A percentile compares a stretch with the other conserved stretches of the same genome.
Conservation (phyloP, 2,113 vertebrate genomes). For the Prunella himalayana region DNA sequence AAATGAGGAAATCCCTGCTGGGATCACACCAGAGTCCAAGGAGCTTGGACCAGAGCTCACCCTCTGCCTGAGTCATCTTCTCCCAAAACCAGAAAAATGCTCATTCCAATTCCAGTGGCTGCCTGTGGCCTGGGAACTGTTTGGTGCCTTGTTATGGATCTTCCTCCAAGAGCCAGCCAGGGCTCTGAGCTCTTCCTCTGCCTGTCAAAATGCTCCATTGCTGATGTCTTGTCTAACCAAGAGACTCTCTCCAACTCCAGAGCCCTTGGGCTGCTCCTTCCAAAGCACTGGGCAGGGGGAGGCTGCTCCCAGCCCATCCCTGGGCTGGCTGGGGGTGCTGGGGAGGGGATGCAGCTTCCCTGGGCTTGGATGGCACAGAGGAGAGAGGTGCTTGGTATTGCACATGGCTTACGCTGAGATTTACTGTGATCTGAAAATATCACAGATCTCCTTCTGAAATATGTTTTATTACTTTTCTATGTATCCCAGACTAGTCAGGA, state of each 20-base stretch:
- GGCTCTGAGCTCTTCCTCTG: background rate
- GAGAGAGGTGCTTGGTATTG: background rate
- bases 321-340: background rate
- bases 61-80: background rate
- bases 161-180: background rate
- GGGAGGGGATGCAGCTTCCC: background rate
- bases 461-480: constrained; percentile 41
- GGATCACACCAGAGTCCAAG: background rate
- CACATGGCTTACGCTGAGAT: constrained; percentile 11
- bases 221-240: background rate
- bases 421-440: constrained; percentile 38
- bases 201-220: background rate
- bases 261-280: background rate
- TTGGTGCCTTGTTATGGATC: background rate
- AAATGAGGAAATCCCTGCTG: background rate
- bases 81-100: background rate
- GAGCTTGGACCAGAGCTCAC: background rate
- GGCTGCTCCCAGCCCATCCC: background rate
- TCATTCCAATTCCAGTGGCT: background rate
- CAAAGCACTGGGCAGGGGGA: background rate
- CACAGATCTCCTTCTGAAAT: constrained; percentile 22
- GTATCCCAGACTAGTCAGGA: constrained; percentile 7
- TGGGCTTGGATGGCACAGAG: background rate
- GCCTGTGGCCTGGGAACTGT: background rate
- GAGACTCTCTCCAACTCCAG: too few species aligned